Evolutionary conservation across 2,797 vertebrate species (phyloP), one percentile per base, ranked within the genome.

Genomic region (Cottoperca gobio): DNA sequence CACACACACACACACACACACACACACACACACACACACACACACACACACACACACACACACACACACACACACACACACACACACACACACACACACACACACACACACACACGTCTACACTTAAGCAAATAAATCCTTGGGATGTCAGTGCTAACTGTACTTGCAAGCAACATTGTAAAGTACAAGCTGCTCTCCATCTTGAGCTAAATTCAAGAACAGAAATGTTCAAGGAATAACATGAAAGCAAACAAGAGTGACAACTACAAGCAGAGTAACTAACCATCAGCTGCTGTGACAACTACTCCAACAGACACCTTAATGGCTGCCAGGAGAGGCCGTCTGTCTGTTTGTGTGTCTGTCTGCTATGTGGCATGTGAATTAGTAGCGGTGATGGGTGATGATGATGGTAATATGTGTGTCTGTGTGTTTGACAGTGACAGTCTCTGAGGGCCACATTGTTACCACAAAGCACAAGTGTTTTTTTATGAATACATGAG

Each of bases 101-200:
- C 45, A 13, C 35, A 28, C 65, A 49, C 53, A 75, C 48, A 82
- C 77, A 64, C 46, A 74, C 69, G 42, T 70, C 52, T 55, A 54
- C 73, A 59, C 79, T 78, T 62, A 85, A 86, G 81, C 83, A 86
- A 88, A 93, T 89, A 91, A 92, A 93, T 91, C 89, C 85, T 65
- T 46, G 63, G 73, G 73, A 68, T 81, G 89, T 89, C 87, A 80
- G 63, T 73, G 76, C 78, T 81, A 86, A 87, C 86, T 83, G 84
- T 83, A 82, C 80, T 76, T 64, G 57, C 49, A 61, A 80, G 85
- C 68, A 75, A 76, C 66, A 79, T 7, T 68, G 73, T 54, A 61
- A 68, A 79, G 63, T 74, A 84, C 48, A 77, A 78, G 73, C 68
- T 31, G 74, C 14, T 17, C 63, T 66, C 40, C 48, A 58, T 54